A percentile compares a stretch with the other conserved stretches of the same genome.
These are phyloP conservation scores for Pachyramphus minor DNA, from an alignment of 2,113 vertebrate species.

Conservation along the genomic window DNA sequence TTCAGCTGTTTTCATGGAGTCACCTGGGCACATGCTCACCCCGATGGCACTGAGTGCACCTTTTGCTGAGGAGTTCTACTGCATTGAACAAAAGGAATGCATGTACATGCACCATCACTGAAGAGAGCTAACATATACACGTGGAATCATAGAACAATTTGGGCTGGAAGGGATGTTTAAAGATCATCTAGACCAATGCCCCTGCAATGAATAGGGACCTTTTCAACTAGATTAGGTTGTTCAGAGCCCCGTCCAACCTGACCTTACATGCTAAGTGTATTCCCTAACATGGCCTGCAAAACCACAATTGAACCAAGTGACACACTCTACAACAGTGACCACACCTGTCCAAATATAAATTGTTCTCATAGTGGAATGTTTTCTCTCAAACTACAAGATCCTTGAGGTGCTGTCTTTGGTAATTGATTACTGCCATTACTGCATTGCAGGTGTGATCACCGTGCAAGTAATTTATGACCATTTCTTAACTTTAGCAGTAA, in stretches of 20 bases:
- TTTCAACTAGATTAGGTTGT: background rate
- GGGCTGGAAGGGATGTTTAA: background rate
- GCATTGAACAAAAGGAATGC: background rate
- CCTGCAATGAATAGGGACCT: background rate
- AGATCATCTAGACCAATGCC: background rate
- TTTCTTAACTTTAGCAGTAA: background rate
- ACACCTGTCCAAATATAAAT: background rate
- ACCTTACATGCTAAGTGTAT: too few relatives aligned
- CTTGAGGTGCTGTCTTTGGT: background rate
- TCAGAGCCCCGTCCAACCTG: background rate
- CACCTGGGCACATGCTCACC: rapidly evolving
- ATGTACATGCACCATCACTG: rapidly evolving
- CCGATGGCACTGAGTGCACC: too few relatives aligned
- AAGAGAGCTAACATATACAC: background rate
- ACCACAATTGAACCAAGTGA: background rate
- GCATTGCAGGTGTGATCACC: background rate
- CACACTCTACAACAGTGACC: background rate
- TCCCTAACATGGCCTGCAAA: background rate
- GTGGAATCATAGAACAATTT: background rate
- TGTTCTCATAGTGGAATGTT: background rate
- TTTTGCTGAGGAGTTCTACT: background rate
- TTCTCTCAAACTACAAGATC: background rate
- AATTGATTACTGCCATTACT: background rate
- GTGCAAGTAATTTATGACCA: background rate
- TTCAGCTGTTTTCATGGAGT: background rate